Base-by-base conservation (phyloP, 1,140 invertebrate species). In the Bradynema listronoti region DNA sequence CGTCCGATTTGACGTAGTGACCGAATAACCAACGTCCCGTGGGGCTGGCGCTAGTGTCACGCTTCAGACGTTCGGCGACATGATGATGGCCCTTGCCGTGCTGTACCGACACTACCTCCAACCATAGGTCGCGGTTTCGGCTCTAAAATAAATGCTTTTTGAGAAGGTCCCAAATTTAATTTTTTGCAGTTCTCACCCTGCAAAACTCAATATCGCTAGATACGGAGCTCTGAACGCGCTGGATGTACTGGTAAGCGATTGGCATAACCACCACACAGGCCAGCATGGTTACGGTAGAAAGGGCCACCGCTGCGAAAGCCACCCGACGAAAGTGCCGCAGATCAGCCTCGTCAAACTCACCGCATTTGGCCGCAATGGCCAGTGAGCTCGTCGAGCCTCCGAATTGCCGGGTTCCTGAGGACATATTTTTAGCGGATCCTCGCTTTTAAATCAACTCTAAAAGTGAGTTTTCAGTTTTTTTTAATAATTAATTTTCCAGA, bases 251-350 rank as follows among this genome's bases (percentile, higher is more conserved):
- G 57, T 78, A 78, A 25, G 68, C 61, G 7, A 76, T 55, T 30
- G 73, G 73, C 46, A 78, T 42, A 14, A 75, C 16, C 9, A 76
- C 55, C 14, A 78, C 65, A 54, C 69, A 78, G 1, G 66, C 62
- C 27, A 76, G 50, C 65, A 76, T 78, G 16, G 75, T 76, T 22
- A 75, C 67, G 3, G 73, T 76, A 19, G 74, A 77, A 29, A 77
- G 52, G 7, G 72, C 73, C 27, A 76, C 73, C 1, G 73, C 72
- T 4, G 73, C 55, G 51, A 76, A 76, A 11, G 73, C 73, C 14
- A 69, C 57, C 3, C 65, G 43, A 11, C 67, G 64, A 51, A 69
- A 69, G 34, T 69, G 67, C 29, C 64, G 42, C 59, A 61, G 34
- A 27, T 61, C 58, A 58, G 62, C 39, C 59, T 61, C 58, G 33